Base-by-base conservation (phyloP, 2,888 invertebrate species). In the Tetrapedia diversipes region DNA sequence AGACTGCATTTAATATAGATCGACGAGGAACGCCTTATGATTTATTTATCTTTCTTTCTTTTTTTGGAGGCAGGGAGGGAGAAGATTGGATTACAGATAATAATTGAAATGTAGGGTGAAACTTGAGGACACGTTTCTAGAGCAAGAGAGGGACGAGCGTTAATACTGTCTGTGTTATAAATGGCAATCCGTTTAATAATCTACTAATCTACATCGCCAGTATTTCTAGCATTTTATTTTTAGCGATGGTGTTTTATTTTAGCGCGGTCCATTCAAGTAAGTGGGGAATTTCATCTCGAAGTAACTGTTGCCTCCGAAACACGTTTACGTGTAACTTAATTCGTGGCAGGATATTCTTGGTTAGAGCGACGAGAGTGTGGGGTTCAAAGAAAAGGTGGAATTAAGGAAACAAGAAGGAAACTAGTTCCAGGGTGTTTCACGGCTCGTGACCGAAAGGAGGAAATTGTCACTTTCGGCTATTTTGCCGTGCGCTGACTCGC, bases 391-490 rank as follows among this genome's bases (percentile, higher is more conserved):
- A 43, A 56, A 14, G 43, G 4, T 4, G 14, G 14, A 24, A 34
- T 56, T 22, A 19, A 27, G 56, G 47, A 45, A 56, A 41, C 54
- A 61, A 47, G 19, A 19, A 32, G 14, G 34, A 41, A 49, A 56
- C 41, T 49, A 47, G 54, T 56, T 64, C 2, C 39, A 4, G 41
- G 57, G 57, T 53, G 41, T 59, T 54, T 60, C 45, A 32, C 32
- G 43, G 69, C 32, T 34, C 70, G 56, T 56, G 73, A 22, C 70
- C 70, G 56, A 70, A 61, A 56, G 34, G 7, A 63, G 56, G 41
- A 70, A 61, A 73, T 77, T 43, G 72, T 74, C 72, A 72, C 51
- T 72, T 72, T 72, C 45, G 51, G 64, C 39, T 32, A 39, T 74
- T 74, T 74, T 63, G 49, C 34, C 29, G 41, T 27, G 32, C 39